Evolutionary conservation across 35 echinoderm and acorn worm genomes (phyloP).

Genomic region (Lytechinus pictus): DNA sequence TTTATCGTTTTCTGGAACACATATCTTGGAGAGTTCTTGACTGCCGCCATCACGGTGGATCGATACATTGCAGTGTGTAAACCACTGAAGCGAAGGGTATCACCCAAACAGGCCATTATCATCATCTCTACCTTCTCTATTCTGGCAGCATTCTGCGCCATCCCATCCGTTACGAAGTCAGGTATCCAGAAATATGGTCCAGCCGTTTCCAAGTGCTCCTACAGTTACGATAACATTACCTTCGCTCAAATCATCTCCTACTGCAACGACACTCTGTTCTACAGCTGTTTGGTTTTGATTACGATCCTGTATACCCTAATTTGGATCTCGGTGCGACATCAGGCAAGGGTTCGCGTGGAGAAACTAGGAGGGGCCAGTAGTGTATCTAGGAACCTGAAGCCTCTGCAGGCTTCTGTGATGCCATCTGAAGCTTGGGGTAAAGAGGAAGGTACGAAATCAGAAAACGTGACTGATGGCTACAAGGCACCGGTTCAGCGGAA

Average conservation of each 20-base stretch:
- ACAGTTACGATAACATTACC: background rate
- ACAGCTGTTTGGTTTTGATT: background rate
- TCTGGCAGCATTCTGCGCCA: background rate
- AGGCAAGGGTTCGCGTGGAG: background rate
- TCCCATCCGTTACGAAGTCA: background rate
- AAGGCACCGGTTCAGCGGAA: background rate
- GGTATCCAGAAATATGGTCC: background rate
- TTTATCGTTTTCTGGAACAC: constrained; percentile 38
- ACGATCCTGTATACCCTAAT: background rate
- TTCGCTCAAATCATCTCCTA: background rate
- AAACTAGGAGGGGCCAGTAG: background rate
- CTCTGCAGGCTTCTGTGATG: background rate
- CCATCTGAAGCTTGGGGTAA: background rate
- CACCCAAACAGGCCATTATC: background rate
- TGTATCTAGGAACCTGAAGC: background rate
- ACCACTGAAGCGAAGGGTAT: constrained; percentile 25
- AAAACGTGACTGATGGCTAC: background rate
- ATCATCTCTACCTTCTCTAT: background rate
- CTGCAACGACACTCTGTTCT: constrained; percentile 24
- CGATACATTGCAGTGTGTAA: constrained; percentile 30
- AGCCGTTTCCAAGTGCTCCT: background rate
- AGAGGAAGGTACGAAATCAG: background rate
- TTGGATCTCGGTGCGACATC: background rate
- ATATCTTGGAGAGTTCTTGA: constrained; percentile 2
- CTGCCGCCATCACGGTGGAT: constrained; percentile 5